These are phyloP conservation scores for Lineus longissimus DNA, from an alignment of 1,140 invertebrate genomes.

Conservation along the genomic window DNA sequence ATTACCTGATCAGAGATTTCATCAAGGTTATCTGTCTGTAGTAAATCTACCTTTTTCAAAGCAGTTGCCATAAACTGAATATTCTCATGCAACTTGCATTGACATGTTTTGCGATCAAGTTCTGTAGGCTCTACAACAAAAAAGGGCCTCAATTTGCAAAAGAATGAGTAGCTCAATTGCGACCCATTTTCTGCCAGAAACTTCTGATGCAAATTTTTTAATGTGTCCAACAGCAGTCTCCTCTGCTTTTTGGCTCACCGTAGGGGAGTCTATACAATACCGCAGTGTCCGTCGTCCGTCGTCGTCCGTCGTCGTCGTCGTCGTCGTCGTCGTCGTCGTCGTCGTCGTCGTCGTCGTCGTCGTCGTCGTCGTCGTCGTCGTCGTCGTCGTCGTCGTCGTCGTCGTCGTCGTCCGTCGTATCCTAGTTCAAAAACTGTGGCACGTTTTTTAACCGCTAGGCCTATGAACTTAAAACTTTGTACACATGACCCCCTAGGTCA, in stretches of 20 bases:
- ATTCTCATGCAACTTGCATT: slow-evolving; percentile 21
- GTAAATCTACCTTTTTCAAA: slow-evolving; percentile 1
- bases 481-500: no score
- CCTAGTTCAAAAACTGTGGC: no score
- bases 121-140: slow-evolving; percentile 15
- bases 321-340: slow-evolving; percentile 16
- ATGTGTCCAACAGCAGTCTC: slow-evolving; percentile 10
- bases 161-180: slow-evolving; percentile 16
- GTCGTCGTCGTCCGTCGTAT: no score
- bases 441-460: no score
- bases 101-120: slow-evolving; percentile 20
- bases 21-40: slow-evolving; percentile 8
- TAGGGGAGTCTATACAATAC: no score
- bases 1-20: slow-evolving; percentile 5
- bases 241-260: slow-evolving; percentile 22
- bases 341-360: no score
- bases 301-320: no score
- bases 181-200: slow-evolving; percentile 12
- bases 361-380: no score
- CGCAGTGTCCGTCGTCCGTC: no score
- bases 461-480: no score
- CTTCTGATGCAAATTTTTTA: slow-evolving; percentile 13
- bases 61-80: slow-evolving; percentile 15
- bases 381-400: no score
- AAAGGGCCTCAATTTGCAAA: slow-evolving; percentile 21